Base-by-base conservation (phyloP, 2,797 vertebrate genomes). In the Acipenser ruthenus region DNA sequence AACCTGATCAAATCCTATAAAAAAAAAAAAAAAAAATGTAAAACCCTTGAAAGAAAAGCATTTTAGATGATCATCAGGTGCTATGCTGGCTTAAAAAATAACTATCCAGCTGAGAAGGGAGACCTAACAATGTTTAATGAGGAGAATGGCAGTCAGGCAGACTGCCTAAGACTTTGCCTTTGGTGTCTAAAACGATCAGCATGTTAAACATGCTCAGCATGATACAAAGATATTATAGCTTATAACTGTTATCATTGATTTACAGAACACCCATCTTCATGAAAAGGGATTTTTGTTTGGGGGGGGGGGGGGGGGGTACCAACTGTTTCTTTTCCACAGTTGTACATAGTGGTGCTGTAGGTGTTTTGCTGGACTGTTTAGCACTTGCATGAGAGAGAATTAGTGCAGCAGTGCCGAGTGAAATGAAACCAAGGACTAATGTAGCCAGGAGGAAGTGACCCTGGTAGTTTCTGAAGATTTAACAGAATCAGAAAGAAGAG, bases 191-290 rank as follows among this genome's bases (percentile, higher is more conserved):
- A 83, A 77, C 67, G 77, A 79, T 80, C 88, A 89, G 88, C 87
- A 90, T 92, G 86, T 92, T 93, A 89, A 93, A 91, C 88, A 83
- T 82, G 88, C 91, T 88, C 93, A 93, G 92, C 89, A 61, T 85
- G 92, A 85, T 80, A 86, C 80, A 80, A 80, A 88, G 90, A 87
- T 91, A 88, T 86, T 89, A 85, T 80, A 88, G 87, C 84, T 13
- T 79, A 82, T 79, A 83, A 86, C 70, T 72, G 84, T 87, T 89
- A 89, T 88, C 85, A 89, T 91, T 88, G 84, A 87, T 92, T 90
- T 88, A 75, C 77, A 82, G 77, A 86, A 80, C 84, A 80, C 78
- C 74, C 73, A 77, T 76, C 73, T 77, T 77, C 69, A 50, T 79
- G 75, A 85, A 74, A 74, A 68, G 74, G 78, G 76, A 78, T 84